phyloP scores from a whole-genome alignment of 2,888 invertebrate genomes.

The Didymodactylos carnosus region DNA sequence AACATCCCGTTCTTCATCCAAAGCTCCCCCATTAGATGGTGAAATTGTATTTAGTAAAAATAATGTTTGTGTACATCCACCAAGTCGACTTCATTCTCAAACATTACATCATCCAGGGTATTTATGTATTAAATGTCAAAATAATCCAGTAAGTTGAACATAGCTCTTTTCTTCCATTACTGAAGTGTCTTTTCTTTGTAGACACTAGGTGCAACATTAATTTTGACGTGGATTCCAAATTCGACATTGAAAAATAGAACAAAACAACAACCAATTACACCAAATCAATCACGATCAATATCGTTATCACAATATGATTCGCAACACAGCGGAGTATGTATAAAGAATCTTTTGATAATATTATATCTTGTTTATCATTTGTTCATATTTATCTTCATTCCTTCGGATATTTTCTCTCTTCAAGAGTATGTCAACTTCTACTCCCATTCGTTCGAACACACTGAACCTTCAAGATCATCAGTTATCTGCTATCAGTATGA shows the following conservation, averaged over 20 bases:
- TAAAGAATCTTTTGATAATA: no score
- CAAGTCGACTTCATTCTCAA: constrained; percentile 58
- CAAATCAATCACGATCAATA: background rate
- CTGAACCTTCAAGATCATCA: no score
- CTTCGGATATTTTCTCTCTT: no score
- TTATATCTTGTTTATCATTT: no score
- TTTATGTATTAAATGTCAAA: constrained; percentile 22
- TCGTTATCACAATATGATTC: background rate
- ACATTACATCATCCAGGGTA: constrained; percentile 37
- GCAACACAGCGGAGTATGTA: no score
- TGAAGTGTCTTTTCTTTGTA: constrained; percentile 35
- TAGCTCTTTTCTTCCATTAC: background rate
- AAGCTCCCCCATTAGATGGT: constrained; percentile 34
- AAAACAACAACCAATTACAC: constrained; percentile 38
- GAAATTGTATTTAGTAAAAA: constrained; percentile 52
- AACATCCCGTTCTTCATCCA: constrained; percentile 12
- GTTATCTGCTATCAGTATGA: no score
- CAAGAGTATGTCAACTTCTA: no score
- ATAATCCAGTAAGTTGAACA: constrained; percentile 28
- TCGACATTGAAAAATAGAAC: constrained; percentile 58
- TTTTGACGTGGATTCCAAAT: constrained; percentile 85
- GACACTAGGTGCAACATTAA: constrained; percentile 48
- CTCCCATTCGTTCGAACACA: background rate
- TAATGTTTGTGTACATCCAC: constrained; percentile 88
- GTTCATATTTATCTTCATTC: no score